Evolutionary conservation across 2,888 invertebrate genomes (phyloP), one percentile per base, ranked within the genome.

Genomic region (Pseudococcus jackbeardsleyi): DNA sequence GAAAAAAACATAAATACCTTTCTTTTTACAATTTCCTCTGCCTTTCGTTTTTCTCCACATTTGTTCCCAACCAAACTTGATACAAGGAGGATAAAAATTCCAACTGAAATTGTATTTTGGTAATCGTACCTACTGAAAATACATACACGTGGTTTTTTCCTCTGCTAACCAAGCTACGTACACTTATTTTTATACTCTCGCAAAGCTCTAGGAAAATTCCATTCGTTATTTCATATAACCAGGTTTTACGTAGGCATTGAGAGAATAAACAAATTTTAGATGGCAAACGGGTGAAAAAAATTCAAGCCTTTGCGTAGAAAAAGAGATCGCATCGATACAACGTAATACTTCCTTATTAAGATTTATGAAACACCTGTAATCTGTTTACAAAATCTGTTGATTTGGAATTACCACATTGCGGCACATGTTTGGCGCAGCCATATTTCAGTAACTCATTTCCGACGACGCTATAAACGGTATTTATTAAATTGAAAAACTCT

Each of bases 281-380:
- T 22, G 54, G 15, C 64, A 3, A 64, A 5, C 0, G 42, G n/a
- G 19, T 9, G 2, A 39, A 72, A 68, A 72, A 72, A 72, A 72
- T 72, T 17, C 12, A 8, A 7, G 4, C 15, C 33, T 72, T 17
- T 33, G 26, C 1, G 26, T 64, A 22, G 64, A 72, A 39, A 72
- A 72, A 39, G 8, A 15, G 33, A 72, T 33, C 33, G 17, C 17
- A 19, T 33, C 72, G 72, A 72, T 72, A 72, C 33, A 72, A 72
- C 72, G 72, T 72, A 64, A 22, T 64, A 33, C 72, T 72, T 46
- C 79, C 79, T 82, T 46, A 82, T 82, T 46, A 46, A 82, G 79
- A 82, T 82, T 82, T 82, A 82, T 82, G 79, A 82, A 82, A 82
- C 79, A 82, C 79, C 79, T 82, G 79, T 82, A 82, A 82, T 82